phyloP scores from a whole-genome alignment of 2,797 vertebrate genomes.

The Ctenopoma kingsleyae region DNA sequence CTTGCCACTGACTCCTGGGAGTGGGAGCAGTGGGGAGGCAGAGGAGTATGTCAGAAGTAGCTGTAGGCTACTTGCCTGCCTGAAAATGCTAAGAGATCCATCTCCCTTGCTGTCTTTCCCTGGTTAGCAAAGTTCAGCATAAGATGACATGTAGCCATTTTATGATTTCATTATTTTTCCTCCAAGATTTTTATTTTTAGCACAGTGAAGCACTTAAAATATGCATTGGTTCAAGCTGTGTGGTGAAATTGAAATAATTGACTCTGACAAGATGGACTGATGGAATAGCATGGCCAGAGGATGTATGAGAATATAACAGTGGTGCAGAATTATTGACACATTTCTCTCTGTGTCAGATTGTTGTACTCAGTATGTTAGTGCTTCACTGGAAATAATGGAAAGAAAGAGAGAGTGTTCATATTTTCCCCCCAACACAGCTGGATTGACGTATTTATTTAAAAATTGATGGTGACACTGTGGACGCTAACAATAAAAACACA shows the following conservation, averaged over 20 bases:
- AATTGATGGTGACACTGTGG: too few species aligned
- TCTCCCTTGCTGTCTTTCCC: constrained; percentile 1
- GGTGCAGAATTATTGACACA: constrained; percentile 8
- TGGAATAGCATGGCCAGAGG: background rate
- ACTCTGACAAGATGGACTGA: constrained; percentile 31
- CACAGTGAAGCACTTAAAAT: constrained; percentile 11
- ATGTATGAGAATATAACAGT: constrained; percentile 18
- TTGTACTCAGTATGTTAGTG: background rate
- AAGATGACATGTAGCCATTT: constrained; percentile 22
- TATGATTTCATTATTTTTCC: background rate
- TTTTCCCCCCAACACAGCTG: too few species aligned
- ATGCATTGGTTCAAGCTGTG: constrained; percentile 26
- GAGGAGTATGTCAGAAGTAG: constrained; percentile 56
- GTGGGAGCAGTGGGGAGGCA: constrained; percentile 15
- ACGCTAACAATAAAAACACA: too few species aligned
- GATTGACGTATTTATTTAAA: too few species aligned
- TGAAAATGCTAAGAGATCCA: constrained; percentile 41
- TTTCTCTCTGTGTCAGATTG: background rate
- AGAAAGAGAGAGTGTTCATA: background rate
- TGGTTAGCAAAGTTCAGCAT: constrained; percentile 29
- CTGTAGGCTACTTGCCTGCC: constrained; percentile 47
- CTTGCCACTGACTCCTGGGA: constrained; percentile 52
- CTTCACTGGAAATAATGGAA: background rate
- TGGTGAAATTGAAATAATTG: constrained; percentile 22
- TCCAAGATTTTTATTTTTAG: background rate